Percentiles rank a stretch among this genome's conserved stretches.
phyloP scores from a whole-genome alignment of 30 jellyfish, hydroid and myxozoan genomes.

The Cassiopea xamachana region DNA sequence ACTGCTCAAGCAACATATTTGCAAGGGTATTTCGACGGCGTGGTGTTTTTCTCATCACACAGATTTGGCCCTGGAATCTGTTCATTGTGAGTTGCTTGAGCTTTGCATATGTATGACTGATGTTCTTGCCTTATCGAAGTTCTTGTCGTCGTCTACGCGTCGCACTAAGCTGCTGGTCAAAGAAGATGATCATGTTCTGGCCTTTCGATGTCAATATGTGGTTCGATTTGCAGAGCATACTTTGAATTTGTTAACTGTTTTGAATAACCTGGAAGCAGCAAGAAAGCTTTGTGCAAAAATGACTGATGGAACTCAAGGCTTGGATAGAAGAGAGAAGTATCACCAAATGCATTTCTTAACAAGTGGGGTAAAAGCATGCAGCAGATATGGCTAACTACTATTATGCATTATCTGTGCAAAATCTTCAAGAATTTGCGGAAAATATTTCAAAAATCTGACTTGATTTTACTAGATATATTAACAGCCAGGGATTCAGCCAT shows the following conservation, averaged over 20 bases:
- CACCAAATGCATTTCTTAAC: constrained; percentile 14
- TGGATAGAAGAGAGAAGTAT: constrained; percentile 16
- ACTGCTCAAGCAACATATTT: constrained; percentile 32
- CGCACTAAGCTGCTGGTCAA: constrained; percentile 35
- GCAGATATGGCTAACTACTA: constrained; percentile 36
- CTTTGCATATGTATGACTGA: constrained; percentile 38
- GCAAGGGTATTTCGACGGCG: constrained; percentile 50
- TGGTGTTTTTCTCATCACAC: constrained; percentile 59
- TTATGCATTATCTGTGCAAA: constrained; percentile 41
- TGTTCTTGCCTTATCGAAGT: constrained; percentile 28
- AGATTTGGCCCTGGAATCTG: constrained; percentile 68
- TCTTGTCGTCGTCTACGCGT: constrained; percentile 55
- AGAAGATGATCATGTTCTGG: constrained; percentile 16
- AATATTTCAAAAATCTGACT: constrained; percentile 16
- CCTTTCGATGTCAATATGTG: constrained; percentile 33
- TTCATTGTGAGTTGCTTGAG: constrained; percentile 52
- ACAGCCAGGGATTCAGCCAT: constrained; percentile 54
- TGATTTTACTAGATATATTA: constrained; percentile 29
- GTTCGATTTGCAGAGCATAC: constrained; percentile 61
- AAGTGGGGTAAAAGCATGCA: constrained; percentile 21
- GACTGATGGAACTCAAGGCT: not conserved
- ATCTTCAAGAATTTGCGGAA: constrained; percentile 31
- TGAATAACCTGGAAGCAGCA: constrained; percentile 48
- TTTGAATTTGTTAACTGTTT: constrained; percentile 32
- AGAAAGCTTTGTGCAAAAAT: constrained; percentile 29